Base-by-base conservation (phyloP, 1,140 invertebrate genomes). In the Akabosia matsudoensis region DNA sequence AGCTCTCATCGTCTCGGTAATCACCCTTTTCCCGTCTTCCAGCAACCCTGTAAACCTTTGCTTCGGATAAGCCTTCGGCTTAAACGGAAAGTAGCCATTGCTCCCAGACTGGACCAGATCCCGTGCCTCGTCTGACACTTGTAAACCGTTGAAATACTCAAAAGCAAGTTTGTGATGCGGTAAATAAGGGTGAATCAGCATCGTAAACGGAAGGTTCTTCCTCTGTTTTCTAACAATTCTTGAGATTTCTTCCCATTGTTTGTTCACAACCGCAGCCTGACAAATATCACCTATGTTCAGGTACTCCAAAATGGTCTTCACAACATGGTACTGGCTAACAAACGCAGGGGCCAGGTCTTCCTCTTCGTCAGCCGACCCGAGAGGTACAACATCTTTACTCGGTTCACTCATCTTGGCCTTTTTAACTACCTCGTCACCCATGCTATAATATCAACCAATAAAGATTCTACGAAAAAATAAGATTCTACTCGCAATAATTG, bases 121-220 rank as follows among this genome's bases (percentile, higher is more conserved):
- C 22, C 1, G 13, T 18, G 61, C 51, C 16, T 75, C 71, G 1
- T 74, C 37, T 22, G 45, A 28, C 2, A 75, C 73, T 18, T 75
- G 1, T 10, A 14, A 37, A n/a, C 61, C 72, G 31, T 77, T 79
- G 37, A 74, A 79, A 24, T 75, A 79, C 18, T 79, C 78, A 16
- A 79, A 54, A 10, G 74, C 73, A 37, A 61, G 31, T 33, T 72
- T 74, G 3, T 75, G 76, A 31, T 79, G 72, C 3, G 75, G 72
- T 26, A 71, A 33, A 75, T 74, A 79, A 1, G 78, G 75, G 26
- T 79, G 78, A 71, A 56, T 71, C 16, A 76, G 18, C 7, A 77
- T 33, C 7, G 61, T 18, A 24, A 70, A 75, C 0, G 75, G 67
- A 1, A 45, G 13, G 33, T 75, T 77, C n/a, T 51, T 70, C 7